Percentiles rank a stretch among this genome's conserved stretches.
Evolutionary conservation across 1,140 invertebrate genomes (phyloP).

Genomic region (Heliconius congener): DNA sequence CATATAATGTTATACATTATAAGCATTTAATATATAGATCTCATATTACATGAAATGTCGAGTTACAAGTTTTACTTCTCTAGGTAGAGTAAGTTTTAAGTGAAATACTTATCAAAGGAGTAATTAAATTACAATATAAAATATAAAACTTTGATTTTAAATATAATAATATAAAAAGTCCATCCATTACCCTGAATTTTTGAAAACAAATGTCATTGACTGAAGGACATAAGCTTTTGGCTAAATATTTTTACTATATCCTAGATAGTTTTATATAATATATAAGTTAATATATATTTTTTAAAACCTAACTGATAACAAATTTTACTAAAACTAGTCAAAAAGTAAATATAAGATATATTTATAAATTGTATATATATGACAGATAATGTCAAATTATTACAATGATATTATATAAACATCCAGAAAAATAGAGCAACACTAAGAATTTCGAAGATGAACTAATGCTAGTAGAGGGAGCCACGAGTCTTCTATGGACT

Average conservation of each 20-base stretch:
- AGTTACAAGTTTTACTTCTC: not conserved
- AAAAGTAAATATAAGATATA: not conserved
- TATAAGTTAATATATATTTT: no score
- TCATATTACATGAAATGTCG: not conserved
- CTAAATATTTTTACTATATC: not conserved
- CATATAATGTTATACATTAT: constrained; percentile 2
- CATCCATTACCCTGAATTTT: constrained; percentile 5
- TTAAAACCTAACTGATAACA: no score
- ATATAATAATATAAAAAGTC: not conserved
- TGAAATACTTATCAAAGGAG: not conserved
- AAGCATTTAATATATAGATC: not conserved
- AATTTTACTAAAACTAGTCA: not conserved
- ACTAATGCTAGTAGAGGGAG: not conserved
- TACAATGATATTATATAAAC: not conserved
- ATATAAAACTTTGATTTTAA: not conserved
- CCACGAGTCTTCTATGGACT: not conserved
- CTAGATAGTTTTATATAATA: no score
- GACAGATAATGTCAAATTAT: not conserved
- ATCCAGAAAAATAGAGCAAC: not conserved
- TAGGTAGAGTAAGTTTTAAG: not conserved
- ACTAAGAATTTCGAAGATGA: not conserved
- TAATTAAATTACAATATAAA: constrained; percentile 4
- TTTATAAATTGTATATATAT: not conserved
- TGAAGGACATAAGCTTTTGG: not conserved
- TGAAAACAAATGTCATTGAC: not conserved